phyloP scores from a whole-genome alignment of 2,888 invertebrate genomes.

The Platycheirus albimanus region DNA sequence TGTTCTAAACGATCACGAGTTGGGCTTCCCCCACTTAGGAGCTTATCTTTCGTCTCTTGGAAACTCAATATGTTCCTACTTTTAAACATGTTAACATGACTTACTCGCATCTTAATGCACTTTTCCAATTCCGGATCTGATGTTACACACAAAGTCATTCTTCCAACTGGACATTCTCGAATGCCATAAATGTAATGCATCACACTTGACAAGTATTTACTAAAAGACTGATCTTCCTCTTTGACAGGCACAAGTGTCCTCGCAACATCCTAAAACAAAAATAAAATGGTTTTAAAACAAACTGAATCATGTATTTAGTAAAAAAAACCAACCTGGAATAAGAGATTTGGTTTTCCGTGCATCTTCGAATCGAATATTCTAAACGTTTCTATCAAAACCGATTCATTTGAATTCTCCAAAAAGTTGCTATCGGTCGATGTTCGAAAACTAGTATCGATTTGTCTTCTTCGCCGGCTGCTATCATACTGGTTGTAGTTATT shows the following conservation, averaged over 20 bases:
- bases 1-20: no score
- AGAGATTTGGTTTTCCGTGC: constrained; percentile 88
- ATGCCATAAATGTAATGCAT: constrained; percentile 89
- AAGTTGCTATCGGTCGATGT: constrained; percentile 77
- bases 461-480: constrained; percentile 77
- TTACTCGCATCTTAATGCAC: constrained; percentile 94
- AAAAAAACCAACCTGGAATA: constrained; percentile 87
- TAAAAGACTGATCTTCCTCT: constrained; percentile 90
- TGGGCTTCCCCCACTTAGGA: no score
- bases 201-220: constrained; percentile 87
- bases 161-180: constrained; percentile 91
- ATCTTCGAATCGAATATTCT: constrained; percentile 89
- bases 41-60: no score
- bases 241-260: constrained; percentile 86
- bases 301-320: constrained; percentile 18
- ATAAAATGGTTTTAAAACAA: background rate
- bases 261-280: constrained; percentile 87
- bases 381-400: constrained; percentile 85
- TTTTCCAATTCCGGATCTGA: constrained; percentile 95
- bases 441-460: constrained; percentile 79
- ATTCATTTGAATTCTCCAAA: constrained; percentile 77
- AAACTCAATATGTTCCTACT: no score
- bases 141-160: constrained; percentile 95
- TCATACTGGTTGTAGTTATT: constrained; percentile 75
- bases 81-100: constrained; percentile 70